These are phyloP conservation scores for Tachuris rubrigastra DNA, from an alignment of 2,113 vertebrate genomes.

Conservation along the genomic window DNA sequence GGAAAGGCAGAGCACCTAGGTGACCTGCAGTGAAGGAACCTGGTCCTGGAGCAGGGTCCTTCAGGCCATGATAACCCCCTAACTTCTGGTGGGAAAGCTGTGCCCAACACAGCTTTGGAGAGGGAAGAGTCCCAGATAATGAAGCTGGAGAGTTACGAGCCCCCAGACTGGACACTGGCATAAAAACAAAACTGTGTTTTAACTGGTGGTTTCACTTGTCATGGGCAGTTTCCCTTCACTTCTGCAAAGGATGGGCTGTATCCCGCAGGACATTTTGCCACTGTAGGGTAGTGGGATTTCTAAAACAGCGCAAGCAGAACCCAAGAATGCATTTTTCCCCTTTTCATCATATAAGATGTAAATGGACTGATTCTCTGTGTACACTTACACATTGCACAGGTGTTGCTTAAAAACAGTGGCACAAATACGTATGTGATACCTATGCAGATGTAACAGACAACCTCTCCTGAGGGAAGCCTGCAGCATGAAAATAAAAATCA, in stretches of 20 bases:
- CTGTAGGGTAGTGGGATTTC: background rate
- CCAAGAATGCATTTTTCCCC: background rate
- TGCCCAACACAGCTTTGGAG: background rate
- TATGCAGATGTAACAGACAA: background rate
- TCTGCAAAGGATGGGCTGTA: background rate
- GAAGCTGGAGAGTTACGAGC: background rate
- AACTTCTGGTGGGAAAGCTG: background rate
- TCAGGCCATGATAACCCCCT: background rate
- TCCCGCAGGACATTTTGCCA: background rate
- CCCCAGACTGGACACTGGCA: no score
- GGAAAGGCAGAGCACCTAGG: background rate
- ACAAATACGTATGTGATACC: background rate
- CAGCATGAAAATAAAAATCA: constrained; percentile 13
- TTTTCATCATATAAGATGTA: background rate
- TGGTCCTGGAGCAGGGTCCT: background rate
- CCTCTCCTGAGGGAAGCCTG: constrained; percentile 10
- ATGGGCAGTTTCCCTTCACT: background rate
- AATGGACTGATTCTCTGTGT: background rate
- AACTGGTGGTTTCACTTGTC: background rate
- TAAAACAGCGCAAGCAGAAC: background rate
- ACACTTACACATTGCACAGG: background rate
- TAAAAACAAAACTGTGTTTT: background rate
- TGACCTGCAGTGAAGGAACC: background rate
- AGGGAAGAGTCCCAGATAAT: background rate
- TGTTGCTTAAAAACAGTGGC: constrained; percentile 16